phyloP scores from a whole-genome alignment of 2,113 vertebrate genomes.

The Mesoclemmys tuberculata region DNA sequence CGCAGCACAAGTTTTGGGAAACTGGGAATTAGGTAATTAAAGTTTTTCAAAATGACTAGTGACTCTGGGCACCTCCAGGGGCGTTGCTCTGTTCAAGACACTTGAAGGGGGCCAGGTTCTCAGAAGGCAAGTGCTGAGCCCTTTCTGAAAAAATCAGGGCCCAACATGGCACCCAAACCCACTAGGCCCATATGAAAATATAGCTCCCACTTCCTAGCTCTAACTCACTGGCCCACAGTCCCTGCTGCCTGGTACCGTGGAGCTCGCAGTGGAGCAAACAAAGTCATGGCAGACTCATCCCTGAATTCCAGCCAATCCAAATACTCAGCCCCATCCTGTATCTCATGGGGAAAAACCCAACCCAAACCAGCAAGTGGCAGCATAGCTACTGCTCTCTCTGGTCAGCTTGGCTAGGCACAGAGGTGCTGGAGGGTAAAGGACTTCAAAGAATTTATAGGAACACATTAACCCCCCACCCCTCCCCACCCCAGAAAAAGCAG shows the following conservation, averaged over 20 bases:
- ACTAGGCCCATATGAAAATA: neutral
- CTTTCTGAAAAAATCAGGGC: neutral
- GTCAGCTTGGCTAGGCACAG: neutral
- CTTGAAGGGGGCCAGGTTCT: neutral
- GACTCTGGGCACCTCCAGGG: neutral
- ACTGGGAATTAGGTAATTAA: neutral
- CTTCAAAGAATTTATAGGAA: neutral
- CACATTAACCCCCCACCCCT: fast-evolving
- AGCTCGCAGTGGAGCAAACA: neutral
- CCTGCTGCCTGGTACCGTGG: neutral
- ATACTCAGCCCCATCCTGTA: neutral
- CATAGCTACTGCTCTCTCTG: too few species aligned
- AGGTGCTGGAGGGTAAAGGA: fast-evolving
- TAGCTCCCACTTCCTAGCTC: neutral
- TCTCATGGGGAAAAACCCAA: neutral
- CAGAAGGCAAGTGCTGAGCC: neutral
- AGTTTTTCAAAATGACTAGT: neutral
- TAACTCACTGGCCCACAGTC: neutral
- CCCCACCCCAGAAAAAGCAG: neutral
- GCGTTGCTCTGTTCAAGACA: neutral
- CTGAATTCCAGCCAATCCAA: neutral
- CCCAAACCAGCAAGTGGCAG: neutral
- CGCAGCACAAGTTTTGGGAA: neutral
- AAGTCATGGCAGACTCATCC: neutral
- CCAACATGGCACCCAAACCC: neutral